phyloP scores from a whole-genome alignment of 2,797 vertebrate genomes.

The Amblyraja radiata region DNA sequence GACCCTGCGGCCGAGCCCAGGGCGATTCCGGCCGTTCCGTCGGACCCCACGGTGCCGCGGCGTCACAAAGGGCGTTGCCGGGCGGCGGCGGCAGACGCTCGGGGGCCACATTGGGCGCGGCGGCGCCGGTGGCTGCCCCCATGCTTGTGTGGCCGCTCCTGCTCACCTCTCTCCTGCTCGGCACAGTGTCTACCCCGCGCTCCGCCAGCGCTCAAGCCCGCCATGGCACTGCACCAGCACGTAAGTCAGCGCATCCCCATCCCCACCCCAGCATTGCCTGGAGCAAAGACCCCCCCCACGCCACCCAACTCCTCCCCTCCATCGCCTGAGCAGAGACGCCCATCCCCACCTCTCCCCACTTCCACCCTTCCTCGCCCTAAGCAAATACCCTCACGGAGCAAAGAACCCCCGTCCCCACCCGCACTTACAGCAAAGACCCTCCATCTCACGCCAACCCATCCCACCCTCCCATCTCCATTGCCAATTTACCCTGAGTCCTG shows the following conservation, averaged over 20 bases:
- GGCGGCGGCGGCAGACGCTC: not conserved
- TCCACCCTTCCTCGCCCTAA: no score
- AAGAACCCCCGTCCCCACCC: no score
- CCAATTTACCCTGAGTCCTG: not conserved
- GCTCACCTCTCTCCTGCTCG: not conserved
- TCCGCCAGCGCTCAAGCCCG: not conserved
- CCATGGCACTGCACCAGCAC: no score
- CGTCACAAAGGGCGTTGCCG: constrained; percentile 3
- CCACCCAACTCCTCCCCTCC: no score
- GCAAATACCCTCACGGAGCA: no score
- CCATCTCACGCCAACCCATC: not conserved
- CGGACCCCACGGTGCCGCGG: not conserved
- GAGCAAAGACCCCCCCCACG: not conserved
- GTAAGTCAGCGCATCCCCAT: not conserved
- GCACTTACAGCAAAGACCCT: no score
- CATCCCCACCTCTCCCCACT: no score
- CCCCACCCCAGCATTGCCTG: not conserved
- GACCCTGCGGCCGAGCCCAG: not conserved
- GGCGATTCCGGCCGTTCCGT: not conserved
- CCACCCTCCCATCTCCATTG: not conserved
- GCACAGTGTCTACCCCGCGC: not conserved
- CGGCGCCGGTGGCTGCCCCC: not conserved
- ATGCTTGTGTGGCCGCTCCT: not conserved
- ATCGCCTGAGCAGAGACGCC: no score
- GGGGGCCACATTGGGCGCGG: not conserved